phyloP scores from a whole-genome alignment of 2,113 vertebrate genomes.

The Hippocampus mohnikei region DNA sequence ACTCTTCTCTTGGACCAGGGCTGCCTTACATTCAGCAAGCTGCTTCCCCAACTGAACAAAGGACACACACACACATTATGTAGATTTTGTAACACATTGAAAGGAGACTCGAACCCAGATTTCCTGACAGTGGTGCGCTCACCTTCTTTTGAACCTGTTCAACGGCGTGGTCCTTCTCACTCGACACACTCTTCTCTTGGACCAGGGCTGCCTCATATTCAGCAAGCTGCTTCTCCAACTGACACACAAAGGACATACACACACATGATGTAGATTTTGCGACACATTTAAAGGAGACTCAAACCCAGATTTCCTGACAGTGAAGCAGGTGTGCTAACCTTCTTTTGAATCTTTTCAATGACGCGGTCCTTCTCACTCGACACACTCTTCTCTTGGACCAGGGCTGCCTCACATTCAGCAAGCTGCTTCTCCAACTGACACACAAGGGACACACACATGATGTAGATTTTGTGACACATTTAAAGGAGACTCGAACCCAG shows the following conservation, averaged over 20 bases:
- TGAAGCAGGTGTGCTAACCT: slow-evolving; percentile 63
- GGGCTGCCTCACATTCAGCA: slow-evolving; percentile 65
- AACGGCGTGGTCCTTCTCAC: no score
- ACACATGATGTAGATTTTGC: neutral
- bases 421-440: slow-evolving; percentile 64
- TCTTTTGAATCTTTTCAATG: slow-evolving; percentile 63
- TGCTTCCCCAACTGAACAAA: slow-evolving; percentile 60
- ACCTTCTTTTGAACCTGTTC: no score
- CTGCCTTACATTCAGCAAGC: slow-evolving; percentile 62
- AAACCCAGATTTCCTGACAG: no score
- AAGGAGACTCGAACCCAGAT: neutral
- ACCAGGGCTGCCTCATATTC: no score
- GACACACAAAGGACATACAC: no score
- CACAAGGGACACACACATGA: neutral
- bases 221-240: no score
- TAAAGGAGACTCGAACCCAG: no score
- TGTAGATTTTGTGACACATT: neutral
- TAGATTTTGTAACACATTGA: no score
- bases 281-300: neutral
- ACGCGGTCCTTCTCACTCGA: slow-evolving; percentile 70
- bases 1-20: slow-evolving; percentile 69
- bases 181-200: no score
- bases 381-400: slow-evolving; percentile 68
- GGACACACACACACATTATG: no score
- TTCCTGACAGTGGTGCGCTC: no score